These are phyloP conservation scores for Acomys russatus DNA, from an alignment of 2,797 vertebrate species.

Conservation along the genomic window DNA sequence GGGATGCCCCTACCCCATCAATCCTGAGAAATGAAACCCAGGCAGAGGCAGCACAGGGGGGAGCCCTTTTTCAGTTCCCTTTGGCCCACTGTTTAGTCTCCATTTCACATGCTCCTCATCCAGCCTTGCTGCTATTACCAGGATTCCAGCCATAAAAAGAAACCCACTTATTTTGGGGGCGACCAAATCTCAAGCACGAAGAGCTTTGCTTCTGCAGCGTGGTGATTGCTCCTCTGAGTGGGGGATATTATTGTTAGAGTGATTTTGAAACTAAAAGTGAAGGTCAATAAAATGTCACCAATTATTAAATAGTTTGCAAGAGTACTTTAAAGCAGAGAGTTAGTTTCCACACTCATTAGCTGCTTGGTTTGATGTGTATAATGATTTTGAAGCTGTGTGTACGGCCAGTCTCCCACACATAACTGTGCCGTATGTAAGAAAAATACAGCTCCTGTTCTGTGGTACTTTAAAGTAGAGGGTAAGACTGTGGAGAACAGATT, in stretches of 20 bases:
- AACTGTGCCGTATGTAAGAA: neutral
- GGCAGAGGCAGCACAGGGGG: neutral
- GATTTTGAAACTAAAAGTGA: conserved; percentile 5
- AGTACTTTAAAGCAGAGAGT: neutral
- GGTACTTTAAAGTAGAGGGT: neutral
- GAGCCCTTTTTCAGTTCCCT: neutral
- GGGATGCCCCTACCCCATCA: neutral
- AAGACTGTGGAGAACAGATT: neutral
- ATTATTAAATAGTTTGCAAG: conserved; percentile 15
- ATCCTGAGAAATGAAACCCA: neutral
- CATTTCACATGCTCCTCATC: too few species aligned
- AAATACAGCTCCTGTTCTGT: neutral
- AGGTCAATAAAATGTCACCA: neutral
- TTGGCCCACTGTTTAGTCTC: neutral
- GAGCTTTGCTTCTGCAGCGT: neutral
- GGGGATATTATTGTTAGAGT: neutral
- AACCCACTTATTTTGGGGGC: neutral
- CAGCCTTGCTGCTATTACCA: neutral
- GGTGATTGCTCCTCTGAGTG: neutral
- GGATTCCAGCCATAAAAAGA: neutral
- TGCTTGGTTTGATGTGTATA: neutral
- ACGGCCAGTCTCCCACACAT: neutral
- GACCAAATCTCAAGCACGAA: neutral
- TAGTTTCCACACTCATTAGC: neutral
- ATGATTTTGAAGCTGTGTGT: neutral